Percentiles rank a stretch among this genome's conserved stretches.
phyloP scores from a whole-genome alignment of 2,888 invertebrate genomes.

The Yponomeuta sedellus region DNA sequence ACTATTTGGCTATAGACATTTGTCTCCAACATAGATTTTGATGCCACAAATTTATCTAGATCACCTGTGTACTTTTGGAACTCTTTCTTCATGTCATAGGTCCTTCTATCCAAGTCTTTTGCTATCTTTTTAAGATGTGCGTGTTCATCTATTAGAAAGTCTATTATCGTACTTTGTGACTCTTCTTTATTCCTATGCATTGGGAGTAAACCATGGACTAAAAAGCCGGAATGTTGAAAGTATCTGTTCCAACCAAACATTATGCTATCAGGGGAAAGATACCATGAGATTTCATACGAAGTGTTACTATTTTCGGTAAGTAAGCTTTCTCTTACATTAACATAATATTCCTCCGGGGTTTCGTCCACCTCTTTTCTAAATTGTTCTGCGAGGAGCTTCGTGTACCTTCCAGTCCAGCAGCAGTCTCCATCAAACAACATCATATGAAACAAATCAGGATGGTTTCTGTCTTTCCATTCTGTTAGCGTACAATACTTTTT shows the following conservation, averaged over 20 bases:
- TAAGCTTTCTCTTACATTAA: conserved; percentile 31
- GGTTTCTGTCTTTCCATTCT: conserved; percentile 40
- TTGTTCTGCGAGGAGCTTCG: conserved; percentile 35
- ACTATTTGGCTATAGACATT: neutral
- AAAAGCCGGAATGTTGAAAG: neutral
- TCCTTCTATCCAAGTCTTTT: neutral
- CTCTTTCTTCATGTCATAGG: neutral
- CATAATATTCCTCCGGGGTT: conserved; percentile 36
- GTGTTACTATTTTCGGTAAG: conserved; percentile 30
- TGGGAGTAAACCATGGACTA: conserved; percentile 12
- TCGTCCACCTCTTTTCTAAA: conserved; percentile 36
- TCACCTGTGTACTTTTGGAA: neutral
- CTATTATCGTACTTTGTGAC: no score
- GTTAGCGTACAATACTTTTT: conserved; percentile 36
- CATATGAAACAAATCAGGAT: conserved; percentile 42
- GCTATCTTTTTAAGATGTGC: neutral
- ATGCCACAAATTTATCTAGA: neutral
- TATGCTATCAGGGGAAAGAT: neutral
- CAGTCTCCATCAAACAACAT: conserved; percentile 39
- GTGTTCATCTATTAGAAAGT: neutral
- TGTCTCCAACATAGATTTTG: neutral
- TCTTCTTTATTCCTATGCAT: no score
- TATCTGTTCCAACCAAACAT: neutral
- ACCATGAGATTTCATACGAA: neutral
- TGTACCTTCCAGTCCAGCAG: conserved; percentile 48